A percentile compares a stretch with the other conserved stretches of the same genome.
Conservation (phyloP, 2,797 vertebrate genomes). For the Lateolabrax maculatus region DNA sequence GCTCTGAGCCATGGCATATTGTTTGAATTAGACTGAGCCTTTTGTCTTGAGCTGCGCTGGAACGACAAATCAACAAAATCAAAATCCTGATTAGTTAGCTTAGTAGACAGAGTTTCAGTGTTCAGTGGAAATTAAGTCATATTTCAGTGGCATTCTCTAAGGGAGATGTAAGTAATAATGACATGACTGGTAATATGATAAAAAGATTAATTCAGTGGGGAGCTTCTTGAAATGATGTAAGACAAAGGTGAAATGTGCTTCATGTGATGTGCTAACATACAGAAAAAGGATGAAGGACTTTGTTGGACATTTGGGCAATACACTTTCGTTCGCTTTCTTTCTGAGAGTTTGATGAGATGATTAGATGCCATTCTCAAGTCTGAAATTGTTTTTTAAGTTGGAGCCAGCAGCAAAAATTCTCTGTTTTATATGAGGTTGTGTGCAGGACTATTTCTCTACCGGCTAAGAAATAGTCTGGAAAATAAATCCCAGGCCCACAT, state of each 20-base stretch:
- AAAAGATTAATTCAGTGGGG: conserved; percentile 31
- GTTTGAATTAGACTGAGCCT: conserved; percentile 63
- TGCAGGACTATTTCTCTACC: background rate
- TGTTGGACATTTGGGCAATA: conserved; percentile 4
- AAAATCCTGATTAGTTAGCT: conserved; percentile 58
- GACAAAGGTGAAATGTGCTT: conserved; percentile 43
- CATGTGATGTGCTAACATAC: conserved; percentile 6
- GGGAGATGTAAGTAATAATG: conserved; percentile 41
- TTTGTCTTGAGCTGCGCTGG: conserved; percentile 57
- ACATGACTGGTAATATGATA: conserved; percentile 44
- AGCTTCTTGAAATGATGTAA: conserved; percentile 42
- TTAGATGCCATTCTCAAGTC: background rate
- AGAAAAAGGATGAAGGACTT: conserved; percentile 19
- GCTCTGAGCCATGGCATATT: conserved; percentile 47
- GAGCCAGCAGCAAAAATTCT: conserved; percentile 6
- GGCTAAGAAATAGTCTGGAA: background rate
- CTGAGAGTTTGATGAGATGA: background rate
- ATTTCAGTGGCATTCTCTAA: conserved; percentile 47
- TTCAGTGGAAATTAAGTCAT: conserved; percentile 59
- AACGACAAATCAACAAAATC: conserved; percentile 59
- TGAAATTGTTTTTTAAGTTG: background rate
- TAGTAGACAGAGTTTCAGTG: conserved; percentile 34
- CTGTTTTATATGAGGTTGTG: too few species aligned
- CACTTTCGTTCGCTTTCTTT: background rate
- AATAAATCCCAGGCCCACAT: background rate